These are phyloP conservation scores for Muscicapa striata DNA, from an alignment of 2,797 vertebrate genomes.

Conservation along the genomic window DNA sequence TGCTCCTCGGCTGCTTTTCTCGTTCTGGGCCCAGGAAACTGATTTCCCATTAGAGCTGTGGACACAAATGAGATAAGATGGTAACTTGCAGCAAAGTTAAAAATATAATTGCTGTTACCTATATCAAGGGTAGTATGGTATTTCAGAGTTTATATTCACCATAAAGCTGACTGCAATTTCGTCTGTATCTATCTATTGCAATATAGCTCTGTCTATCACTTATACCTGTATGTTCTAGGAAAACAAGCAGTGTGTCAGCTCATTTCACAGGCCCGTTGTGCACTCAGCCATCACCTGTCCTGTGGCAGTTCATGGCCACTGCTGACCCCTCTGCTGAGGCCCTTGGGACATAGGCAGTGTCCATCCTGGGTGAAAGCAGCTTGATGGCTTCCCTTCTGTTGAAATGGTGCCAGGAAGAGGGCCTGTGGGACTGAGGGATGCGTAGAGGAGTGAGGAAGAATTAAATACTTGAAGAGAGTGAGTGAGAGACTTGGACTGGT, in stretches of 20 bases:
- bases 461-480: not conserved
- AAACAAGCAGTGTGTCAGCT: not conserved
- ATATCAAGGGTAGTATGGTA: not conserved
- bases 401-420: not conserved
- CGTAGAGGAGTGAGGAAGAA: not conserved
- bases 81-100: not conserved
- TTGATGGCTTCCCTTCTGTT: not conserved
- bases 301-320: not conserved
- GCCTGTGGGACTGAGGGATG: not conserved
- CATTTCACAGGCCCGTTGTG: not conserved
- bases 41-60: constrained; percentile 96
- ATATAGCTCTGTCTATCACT: not conserved
- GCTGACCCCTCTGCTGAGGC: not conserved
- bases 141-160: not conserved
- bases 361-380: not conserved
- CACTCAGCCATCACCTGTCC: not conserved
- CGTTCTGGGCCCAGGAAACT: constrained; percentile 95
- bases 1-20: constrained; percentile 89
- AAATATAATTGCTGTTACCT: not conserved
- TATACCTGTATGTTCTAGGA: not conserved
- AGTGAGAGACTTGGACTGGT: not conserved
- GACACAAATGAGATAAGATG: constrained; percentile 40
- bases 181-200: not conserved
- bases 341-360: not conserved
- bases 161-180: not conserved